phyloP scores from a whole-genome alignment of 2,797 vertebrate genomes.

The Orientallactaga sibirica region DNA sequence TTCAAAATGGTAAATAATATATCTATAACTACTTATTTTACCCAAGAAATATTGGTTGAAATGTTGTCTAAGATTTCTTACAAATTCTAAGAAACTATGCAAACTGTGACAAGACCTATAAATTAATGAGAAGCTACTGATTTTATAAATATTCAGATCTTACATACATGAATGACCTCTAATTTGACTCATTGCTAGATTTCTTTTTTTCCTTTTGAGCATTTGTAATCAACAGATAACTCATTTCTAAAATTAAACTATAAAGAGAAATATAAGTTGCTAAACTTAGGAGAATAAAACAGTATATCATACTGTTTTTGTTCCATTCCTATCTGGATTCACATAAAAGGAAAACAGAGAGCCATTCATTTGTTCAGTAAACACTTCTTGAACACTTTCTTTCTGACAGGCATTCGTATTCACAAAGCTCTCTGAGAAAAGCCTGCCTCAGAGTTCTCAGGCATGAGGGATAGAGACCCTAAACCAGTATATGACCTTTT shows the following conservation, averaged over 20 bases:
- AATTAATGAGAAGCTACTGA: neutral
- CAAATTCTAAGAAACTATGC: neutral
- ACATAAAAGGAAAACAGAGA: slow-evolving; percentile 11
- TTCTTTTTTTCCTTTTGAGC: slow-evolving; percentile 4
- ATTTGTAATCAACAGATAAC: slow-evolving; percentile 27
- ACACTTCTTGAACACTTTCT: slow-evolving; percentile 14
- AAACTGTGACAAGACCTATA: neutral
- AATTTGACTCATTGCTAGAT: neutral
- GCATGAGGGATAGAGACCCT: neutral
- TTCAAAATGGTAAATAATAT: neutral
- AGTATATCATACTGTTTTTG: slow-evolving; percentile 4
- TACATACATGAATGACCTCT: neutral
- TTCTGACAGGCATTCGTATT: neutral
- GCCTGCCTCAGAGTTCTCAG: neutral
- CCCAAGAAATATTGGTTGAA: neutral
- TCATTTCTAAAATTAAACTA: neutral
- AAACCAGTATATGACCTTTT: neutral
- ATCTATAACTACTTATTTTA: neutral
- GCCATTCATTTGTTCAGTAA: slow-evolving; percentile 6
- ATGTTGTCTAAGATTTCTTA: neutral
- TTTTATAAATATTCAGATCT: neutral
- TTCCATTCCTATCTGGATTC: slow-evolving; percentile 5
- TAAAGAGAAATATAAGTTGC: neutral
- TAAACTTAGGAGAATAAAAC: slow-evolving; percentile 34
- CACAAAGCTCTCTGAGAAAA: neutral